phyloP scores from a whole-genome alignment of 1,140 invertebrate genomes.

The Procambarus clarkii region DNA sequence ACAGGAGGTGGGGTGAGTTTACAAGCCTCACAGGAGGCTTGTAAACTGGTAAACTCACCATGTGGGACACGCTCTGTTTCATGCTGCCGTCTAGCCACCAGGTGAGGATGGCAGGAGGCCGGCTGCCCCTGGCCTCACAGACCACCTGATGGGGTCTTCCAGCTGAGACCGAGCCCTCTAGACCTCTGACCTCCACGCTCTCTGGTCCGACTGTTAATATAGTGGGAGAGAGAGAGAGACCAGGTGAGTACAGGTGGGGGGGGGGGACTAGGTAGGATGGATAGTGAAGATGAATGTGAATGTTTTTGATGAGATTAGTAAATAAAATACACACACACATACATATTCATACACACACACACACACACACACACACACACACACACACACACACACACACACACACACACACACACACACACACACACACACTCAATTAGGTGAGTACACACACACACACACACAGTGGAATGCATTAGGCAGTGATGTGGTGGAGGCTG shows the following conservation, averaged over 20 bases:
- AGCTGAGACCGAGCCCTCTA: slow-evolving; percentile 82
- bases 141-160: slow-evolving; percentile 85
- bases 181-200: slow-evolving; percentile 51
- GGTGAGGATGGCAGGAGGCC: slow-evolving; percentile 85
- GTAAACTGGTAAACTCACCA: slow-evolving; percentile 19
- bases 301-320: no score
- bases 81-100: slow-evolving; percentile 87
- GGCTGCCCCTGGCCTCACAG: slow-evolving; percentile 86
- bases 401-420: no score
- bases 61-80: slow-evolving; percentile 62
- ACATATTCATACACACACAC: no score
- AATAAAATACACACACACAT: no score
- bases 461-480: no score
- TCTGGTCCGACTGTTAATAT: slow-evolving; percentile 58
- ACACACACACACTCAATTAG: no score
- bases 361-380: no score
- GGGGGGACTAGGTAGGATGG: no score
- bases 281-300: no score
- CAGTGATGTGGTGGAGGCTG: no score
- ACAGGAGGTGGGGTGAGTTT: background rate
- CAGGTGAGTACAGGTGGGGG: background rate
- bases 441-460: no score
- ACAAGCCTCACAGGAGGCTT: background rate
- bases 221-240: slow-evolving; percentile 15
- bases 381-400: no score